Evolutionary conservation across 2,797 vertebrate species (phyloP).

Genomic region (Falco rusticolus): DNA sequence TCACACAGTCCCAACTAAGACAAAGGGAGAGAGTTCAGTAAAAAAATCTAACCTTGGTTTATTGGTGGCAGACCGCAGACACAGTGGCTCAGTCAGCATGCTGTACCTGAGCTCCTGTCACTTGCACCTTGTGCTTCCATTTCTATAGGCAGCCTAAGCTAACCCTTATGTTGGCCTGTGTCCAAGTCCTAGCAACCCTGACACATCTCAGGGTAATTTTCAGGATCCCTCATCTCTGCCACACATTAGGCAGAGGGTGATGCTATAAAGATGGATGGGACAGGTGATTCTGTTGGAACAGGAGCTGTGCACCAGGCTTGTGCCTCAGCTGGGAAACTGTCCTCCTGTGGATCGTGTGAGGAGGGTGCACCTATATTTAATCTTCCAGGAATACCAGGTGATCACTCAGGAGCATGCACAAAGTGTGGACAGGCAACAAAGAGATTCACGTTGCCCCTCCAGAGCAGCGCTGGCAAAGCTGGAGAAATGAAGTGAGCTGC

Average conservation of each 20-base stretch:
- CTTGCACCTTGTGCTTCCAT: not conserved
- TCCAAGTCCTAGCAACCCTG: not conserved
- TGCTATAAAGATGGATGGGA: not conserved
- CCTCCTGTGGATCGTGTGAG: not conserved
- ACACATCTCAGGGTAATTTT: not conserved
- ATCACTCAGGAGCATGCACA: not conserved
- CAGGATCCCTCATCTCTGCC: not conserved
- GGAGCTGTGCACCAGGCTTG: not conserved
- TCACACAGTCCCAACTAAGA: not conserved
- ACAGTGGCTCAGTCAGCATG: accelerated
- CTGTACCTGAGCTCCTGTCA: not conserved
- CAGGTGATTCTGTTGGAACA: not conserved
- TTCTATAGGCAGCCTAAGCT: not conserved
- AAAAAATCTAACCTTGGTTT: not conserved
- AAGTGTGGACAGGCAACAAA: not conserved
- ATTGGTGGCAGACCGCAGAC: not conserved
- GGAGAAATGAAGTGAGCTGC: not conserved
- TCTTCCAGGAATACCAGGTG: not conserved
- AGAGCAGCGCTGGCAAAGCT: not conserved
- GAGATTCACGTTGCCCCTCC: not conserved
- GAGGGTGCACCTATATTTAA: not conserved
- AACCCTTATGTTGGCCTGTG: not conserved
- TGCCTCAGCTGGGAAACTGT: not conserved
- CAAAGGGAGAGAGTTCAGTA: not conserved
- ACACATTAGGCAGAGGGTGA: accelerated